Evolutionary conservation across 1,140 invertebrate genomes (phyloP).

Genomic region (Tetramorium simillimum): DNA sequence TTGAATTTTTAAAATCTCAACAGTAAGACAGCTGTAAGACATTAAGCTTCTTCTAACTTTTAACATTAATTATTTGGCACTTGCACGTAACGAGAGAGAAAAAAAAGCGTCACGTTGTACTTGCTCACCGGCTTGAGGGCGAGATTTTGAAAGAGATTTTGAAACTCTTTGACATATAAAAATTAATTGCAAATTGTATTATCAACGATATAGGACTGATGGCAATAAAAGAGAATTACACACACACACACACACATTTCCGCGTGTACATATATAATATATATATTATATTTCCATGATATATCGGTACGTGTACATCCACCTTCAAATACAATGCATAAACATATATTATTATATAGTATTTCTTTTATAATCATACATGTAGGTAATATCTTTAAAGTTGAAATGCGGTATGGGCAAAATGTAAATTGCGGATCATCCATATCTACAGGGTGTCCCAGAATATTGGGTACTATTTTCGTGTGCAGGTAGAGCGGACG

Average conservation of each 20-base stretch:
- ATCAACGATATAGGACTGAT: background rate
- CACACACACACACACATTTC: background rate
- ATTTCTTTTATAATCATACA: slow-evolving; percentile 70
- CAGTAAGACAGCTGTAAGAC: background rate
- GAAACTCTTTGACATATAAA: background rate
- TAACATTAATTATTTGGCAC: background rate
- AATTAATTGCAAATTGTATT: background rate
- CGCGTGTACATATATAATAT: slow-evolving; percentile 72
- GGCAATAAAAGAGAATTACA: background rate
- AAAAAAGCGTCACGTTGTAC: background rate
- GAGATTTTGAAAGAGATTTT: background rate
- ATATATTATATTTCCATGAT: slow-evolving; percentile 79
- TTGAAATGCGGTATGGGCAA: slow-evolving; percentile 44
- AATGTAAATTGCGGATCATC: slow-evolving; percentile 20
- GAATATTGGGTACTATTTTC: too few relatives aligned
- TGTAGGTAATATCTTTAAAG: slow-evolving; percentile 64
- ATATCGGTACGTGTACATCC: slow-evolving; percentile 79
- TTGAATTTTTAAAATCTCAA: background rate
- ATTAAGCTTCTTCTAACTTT: background rate
- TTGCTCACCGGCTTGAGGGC: background rate
- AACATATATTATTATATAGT: slow-evolving; percentile 75
- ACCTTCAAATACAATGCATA: slow-evolving; percentile 78
- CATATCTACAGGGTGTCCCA: too few relatives aligned
- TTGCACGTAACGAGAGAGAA: background rate
- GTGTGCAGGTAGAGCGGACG: too few relatives aligned